Conservation (phyloP, 2,113 vertebrate genomes). For the Pygoscelis adeliae region DNA sequence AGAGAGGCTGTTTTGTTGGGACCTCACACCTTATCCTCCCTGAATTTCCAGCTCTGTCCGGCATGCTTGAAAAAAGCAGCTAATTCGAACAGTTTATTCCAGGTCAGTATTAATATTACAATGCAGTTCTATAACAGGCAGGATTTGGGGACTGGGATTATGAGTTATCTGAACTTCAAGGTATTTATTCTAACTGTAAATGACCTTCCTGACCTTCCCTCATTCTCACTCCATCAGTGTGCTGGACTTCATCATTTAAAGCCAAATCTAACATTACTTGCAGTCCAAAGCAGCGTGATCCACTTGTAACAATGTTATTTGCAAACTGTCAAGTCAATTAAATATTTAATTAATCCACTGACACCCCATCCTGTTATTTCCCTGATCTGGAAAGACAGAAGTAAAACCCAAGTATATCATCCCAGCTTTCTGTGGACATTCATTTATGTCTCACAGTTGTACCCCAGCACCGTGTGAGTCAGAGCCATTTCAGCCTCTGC, state of each 20-base stretch:
- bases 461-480: background rate
- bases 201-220: conserved; percentile 55
- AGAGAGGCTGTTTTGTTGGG: conserved; percentile 30
- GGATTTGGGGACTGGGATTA: conserved; percentile 2
- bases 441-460: conserved; percentile 22
- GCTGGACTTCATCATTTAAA: conserved; percentile 66
- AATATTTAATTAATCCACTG: conserved; percentile 62
- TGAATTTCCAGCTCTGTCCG: conserved; percentile 57
- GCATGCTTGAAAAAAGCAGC: conserved; percentile 63
- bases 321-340: conserved; percentile 59
- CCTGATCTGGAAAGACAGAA: conserved; percentile 50
- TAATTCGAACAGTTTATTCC: conserved; percentile 71
- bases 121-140: conserved; percentile 32
- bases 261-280: background rate
- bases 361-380: conserved; percentile 43
- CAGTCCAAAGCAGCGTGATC: background rate
- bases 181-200: conserved; percentile 66
- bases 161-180: conserved; percentile 39
- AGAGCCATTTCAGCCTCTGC: conserved; percentile 1
- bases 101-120: conserved; percentile 16
- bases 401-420: background rate
- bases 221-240: conserved; percentile 49
- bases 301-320: background rate
- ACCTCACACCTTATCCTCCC: conserved; percentile 22
- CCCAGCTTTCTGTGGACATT: conserved; percentile 17